A percentile compares a stretch with the other conserved stretches of the same genome.
Conservation (phyloP, 2,888 invertebrate genomes). For the Girardia tigrina region DNA sequence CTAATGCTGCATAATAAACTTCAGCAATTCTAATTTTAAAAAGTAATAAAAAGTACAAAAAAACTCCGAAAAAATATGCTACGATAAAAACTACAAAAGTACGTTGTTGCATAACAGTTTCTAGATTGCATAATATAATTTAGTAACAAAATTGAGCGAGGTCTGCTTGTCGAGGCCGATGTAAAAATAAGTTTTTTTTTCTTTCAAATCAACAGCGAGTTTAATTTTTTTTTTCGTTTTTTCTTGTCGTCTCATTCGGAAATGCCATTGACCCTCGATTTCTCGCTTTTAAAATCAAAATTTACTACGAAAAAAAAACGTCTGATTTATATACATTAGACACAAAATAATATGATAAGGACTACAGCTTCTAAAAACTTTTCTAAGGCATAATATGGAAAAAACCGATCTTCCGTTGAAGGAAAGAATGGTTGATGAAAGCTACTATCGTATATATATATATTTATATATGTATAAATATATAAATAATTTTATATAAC, state of each 20-base stretch:
- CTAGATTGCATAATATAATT: conserved; percentile 17
- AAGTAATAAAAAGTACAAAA: conserved; percentile 23
- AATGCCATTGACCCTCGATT: neutral
- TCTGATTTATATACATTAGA: conserved; percentile 19
- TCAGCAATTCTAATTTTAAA: conserved; percentile 23
- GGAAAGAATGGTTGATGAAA: conserved; percentile 15
- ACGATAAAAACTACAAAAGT: conserved; percentile 23
- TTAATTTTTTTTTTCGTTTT: neutral
- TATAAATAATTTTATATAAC: no score
- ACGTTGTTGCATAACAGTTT: conserved; percentile 19
- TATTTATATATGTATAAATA: no score
- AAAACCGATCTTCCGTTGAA: neutral
- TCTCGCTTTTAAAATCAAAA: conserved; percentile 19
- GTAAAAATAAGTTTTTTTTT: neutral
- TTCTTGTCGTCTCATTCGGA: no score
- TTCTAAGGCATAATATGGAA: conserved; percentile 18
- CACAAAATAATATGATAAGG: conserved; percentile 23
- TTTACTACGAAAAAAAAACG: conserved; percentile 23
- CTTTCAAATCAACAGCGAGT: conserved; percentile 13
- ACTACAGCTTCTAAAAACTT: conserved; percentile 23
- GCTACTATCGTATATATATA: conserved; percentile 6
- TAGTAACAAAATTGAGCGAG: conserved; percentile 19
- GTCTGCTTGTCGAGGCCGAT: neutral
- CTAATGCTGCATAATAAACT: conserved; percentile 13
- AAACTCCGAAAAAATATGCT: conserved; percentile 20